Percentiles rank a stretch among this genome's conserved stretches.
Conservation (phyloP, 1,140 invertebrate genomes). For the Zaprionus nigranus region DNA sequence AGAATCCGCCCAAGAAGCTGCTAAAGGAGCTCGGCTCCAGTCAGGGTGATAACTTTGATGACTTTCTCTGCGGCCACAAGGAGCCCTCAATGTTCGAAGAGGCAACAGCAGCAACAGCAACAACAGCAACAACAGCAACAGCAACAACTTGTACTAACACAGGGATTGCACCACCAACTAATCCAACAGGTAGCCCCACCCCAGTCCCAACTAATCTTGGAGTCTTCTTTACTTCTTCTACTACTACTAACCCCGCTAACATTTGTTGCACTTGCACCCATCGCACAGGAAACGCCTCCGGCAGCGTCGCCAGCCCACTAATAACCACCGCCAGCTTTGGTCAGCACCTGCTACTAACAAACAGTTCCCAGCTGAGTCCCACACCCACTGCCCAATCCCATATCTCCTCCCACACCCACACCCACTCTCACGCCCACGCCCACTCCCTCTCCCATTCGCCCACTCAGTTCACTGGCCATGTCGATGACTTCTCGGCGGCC, state of each 20-base stretch:
- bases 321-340: slow-evolving; percentile 66
- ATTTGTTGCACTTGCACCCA: slow-evolving; percentile 71
- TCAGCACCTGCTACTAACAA: slow-evolving; percentile 52
- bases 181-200: slow-evolving; percentile 31
- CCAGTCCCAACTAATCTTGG: slow-evolving; percentile 37
- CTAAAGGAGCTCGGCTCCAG: slow-evolving; percentile 90
- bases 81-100: slow-evolving; percentile 67
- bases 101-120: slow-evolving; percentile 15
- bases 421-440: background rate
- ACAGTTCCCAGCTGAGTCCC: slow-evolving; percentile 49
- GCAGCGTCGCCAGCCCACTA: slow-evolving; percentile 58
- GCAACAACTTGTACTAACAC: slow-evolving; percentile 16
- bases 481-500: slow-evolving; percentile 61
- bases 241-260: slow-evolving; percentile 59
- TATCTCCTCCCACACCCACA: background rate
- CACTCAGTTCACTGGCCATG: slow-evolving; percentile 27
- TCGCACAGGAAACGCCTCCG: slow-evolving; percentile 44
- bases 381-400: slow-evolving; percentile 17
- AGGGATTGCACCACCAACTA: slow-evolving; percentile 12
- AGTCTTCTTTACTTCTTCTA: slow-evolving; percentile 36
- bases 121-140: slow-evolving; percentile 15
- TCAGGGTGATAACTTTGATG: slow-evolving; percentile 62
- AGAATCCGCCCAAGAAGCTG: slow-evolving; percentile 96
- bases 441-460: slow-evolving; percentile 6
- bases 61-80: slow-evolving; percentile 54